Percentiles rank a stretch among this genome's conserved stretches.
phyloP scores from a whole-genome alignment of 2,888 invertebrate species.

The Punctoribates punctum region DNA sequence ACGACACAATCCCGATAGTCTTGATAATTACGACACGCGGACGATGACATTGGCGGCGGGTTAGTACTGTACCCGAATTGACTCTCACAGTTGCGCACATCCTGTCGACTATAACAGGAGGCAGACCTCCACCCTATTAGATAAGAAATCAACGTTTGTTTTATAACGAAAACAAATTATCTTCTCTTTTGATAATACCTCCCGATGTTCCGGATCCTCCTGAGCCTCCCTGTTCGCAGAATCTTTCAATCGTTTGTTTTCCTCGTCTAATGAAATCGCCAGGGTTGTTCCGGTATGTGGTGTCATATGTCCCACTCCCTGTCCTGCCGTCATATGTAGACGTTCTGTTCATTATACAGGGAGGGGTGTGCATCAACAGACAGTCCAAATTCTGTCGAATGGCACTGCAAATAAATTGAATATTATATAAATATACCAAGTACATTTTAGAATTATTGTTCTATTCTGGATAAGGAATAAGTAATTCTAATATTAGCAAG shows the following conservation, averaged over 20 bases:
- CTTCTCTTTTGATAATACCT: no score
- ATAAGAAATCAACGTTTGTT: not conserved
- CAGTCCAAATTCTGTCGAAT: conserved; percentile 35
- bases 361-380: conserved; percentile 31
- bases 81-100: conserved; percentile 37
- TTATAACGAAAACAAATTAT: no score
- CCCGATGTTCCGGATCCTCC: no score
- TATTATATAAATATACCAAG: no score
- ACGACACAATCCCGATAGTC: conserved; percentile 37
- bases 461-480: no score
- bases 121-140: conserved; percentile 17
- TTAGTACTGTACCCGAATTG: not conserved
- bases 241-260: not conserved
- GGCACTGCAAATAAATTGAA: not conserved
- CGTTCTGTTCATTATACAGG: not conserved
- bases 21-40: conserved; percentile 36
- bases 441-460: no score
- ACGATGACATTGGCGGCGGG: not conserved
- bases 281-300: not conserved
- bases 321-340: not conserved
- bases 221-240: conserved; percentile 40
- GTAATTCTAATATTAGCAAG: no score
- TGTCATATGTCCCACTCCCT: not conserved
- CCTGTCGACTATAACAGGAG: conserved; percentile 26
- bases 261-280: conserved; percentile 32